Evolutionary conservation across 2,797 vertebrate genomes (phyloP).

Genomic region (Pipistrellus pipistrellus): DNA sequence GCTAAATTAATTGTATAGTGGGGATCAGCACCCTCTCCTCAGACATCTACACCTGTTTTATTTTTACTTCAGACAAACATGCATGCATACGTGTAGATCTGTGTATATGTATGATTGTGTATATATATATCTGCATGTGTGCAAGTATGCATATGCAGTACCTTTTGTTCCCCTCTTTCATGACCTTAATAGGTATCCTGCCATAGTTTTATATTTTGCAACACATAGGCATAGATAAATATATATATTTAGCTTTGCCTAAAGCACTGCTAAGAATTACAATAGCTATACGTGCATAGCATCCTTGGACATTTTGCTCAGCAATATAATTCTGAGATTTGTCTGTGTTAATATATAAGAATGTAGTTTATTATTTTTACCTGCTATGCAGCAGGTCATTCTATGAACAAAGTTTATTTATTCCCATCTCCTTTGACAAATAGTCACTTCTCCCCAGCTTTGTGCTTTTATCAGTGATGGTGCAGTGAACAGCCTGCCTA

Average conservation of each 20-base stretch:
- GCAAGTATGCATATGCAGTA: background rate
- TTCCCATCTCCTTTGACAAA: background rate
- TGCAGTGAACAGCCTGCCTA: background rate
- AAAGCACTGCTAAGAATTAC: background rate
- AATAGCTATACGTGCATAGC: background rate
- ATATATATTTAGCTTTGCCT: background rate
- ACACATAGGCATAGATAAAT: background rate
- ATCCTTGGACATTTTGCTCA: background rate
- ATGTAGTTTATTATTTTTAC: background rate
- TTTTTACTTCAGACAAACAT: background rate
- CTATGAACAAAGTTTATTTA: background rate
- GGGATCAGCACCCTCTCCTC: background rate
- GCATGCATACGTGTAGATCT: background rate
- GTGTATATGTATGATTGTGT: background rate
- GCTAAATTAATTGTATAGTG: background rate
- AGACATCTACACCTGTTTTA: background rate
- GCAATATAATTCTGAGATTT: background rate
- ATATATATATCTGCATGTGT: background rate
- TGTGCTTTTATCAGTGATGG: background rate
- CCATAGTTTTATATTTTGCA: background rate
- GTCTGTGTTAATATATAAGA: background rate
- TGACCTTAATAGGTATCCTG: slow-evolving; percentile 6
- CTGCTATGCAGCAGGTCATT: background rate
- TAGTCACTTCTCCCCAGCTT: background rate
- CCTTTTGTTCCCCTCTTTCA: background rate